phyloP scores from a whole-genome alignment of 1,140 invertebrate species.

The Helicoverpa armigera region DNA sequence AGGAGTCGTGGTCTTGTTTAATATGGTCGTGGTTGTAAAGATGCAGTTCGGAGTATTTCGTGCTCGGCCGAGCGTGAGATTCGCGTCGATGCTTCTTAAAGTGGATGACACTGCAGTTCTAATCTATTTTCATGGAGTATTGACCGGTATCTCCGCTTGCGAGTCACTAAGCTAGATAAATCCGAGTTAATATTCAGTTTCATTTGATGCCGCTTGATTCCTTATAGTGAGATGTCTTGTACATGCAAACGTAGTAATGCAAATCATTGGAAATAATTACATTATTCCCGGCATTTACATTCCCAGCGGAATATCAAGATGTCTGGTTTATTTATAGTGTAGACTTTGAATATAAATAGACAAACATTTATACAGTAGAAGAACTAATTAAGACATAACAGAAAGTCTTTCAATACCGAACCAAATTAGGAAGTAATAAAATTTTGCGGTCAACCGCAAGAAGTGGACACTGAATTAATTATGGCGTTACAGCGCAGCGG shows the following conservation, averaged over 20 bases:
- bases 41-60: constrained; percentile 49
- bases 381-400: constrained; percentile 50
- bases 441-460: constrained; percentile 65
- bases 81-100: constrained; percentile 60
- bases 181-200: constrained; percentile 12
- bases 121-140: constrained; percentile 61
- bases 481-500: constrained; percentile 56
- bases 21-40: constrained; percentile 50
- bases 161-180: constrained; percentile 25
- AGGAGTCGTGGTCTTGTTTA: constrained; percentile 46
- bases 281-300: neutral
- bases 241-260: neutral
- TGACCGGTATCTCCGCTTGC: constrained; percentile 55
- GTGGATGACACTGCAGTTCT: constrained; percentile 68
- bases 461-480: constrained; percentile 68
- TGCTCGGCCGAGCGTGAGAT: constrained; percentile 53
- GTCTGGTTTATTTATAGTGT: neutral
- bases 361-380: neutral
- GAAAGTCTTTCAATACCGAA: constrained; percentile 53
- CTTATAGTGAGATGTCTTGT: constrained; percentile 5
- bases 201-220: neutral
- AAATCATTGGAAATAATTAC: neutral
- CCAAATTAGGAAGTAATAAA: constrained; percentile 62
- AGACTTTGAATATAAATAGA: neutral
- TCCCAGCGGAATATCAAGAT: no score